These are phyloP conservation scores for Polypterus senegalus DNA, from an alignment of 2,113 vertebrate genomes.

Conservation along the genomic window DNA sequence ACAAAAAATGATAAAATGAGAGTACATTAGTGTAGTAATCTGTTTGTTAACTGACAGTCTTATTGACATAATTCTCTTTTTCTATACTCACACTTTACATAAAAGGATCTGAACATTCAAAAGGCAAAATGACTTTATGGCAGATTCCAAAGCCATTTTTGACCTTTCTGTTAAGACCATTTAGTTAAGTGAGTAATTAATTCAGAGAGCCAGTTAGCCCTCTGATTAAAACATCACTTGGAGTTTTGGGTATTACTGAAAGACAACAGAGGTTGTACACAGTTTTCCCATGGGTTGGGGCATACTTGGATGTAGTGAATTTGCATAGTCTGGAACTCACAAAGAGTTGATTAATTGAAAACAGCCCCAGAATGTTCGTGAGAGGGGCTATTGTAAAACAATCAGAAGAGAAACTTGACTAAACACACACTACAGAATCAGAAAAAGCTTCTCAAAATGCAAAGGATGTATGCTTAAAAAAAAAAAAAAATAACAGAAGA, in stretches of 20 bases:
- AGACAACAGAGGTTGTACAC: slow-evolving; percentile 88
- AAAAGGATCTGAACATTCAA: too few species aligned
- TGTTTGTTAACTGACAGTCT: too few species aligned
- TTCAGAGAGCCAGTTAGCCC: slow-evolving; percentile 74
- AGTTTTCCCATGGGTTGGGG: slow-evolving; percentile 80
- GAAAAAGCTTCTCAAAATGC: slow-evolving; percentile 53
- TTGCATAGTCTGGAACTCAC: slow-evolving; percentile 93
- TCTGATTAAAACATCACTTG: slow-evolving; percentile 97
- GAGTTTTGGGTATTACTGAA: slow-evolving; percentile 71
- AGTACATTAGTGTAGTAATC: too few species aligned
- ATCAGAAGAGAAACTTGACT: slow-evolving; percentile 75
- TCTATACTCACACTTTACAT: too few species aligned
- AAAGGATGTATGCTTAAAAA: slow-evolving; percentile 1
- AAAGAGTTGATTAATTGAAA: slow-evolving; percentile 97
- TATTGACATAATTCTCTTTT: too few species aligned
- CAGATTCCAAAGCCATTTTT: too few species aligned
- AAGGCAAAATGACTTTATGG: too few species aligned
- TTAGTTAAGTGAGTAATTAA: slow-evolving; percentile 56
- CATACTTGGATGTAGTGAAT: slow-evolving; percentile 91
- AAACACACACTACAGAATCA: slow-evolving; percentile 65
- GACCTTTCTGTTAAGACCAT: neutral
- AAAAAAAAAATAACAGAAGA: too few species aligned
- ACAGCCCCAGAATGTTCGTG: slow-evolving; percentile 62
- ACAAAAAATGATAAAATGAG: too few species aligned
- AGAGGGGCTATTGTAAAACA: slow-evolving; percentile 73